Base-by-base conservation (phyloP, 2,797 vertebrate genomes). In the Spondyliosoma cantharus region DNA sequence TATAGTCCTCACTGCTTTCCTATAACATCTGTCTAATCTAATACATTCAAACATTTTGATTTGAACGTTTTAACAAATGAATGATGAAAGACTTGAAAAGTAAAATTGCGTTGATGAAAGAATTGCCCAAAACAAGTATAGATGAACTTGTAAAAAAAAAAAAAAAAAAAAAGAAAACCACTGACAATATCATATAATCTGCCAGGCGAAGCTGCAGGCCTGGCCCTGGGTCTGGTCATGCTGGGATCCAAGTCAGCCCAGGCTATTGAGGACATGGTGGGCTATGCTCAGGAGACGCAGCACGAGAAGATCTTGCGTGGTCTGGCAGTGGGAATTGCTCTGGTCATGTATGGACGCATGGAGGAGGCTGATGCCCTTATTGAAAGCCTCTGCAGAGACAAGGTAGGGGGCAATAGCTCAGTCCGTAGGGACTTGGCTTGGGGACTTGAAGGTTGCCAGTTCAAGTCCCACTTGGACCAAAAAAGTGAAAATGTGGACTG, bases 181-280 rank as follows among this genome's bases (percentile, higher is more conserved):
- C 56, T 81, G 16, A 57, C 42, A 8, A 29, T 16, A 20, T 54
- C 14, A 20, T 86, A 19, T 77, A 2, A 75, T 49, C 24, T 85
- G 45, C 4, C 83, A 99, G 98, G 98, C 86, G 98, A 99, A 89
- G 98, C 98, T 69, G 97, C 98, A 17, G 98, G 98, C 27, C 87
- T 99, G 82, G 97, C 98, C 17, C 91, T 99, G 70, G 98, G 98
- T 17, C 93, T 99, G 61, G 98, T 99, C 80, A 99, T 99, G 98
- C 70, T 99, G 86, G 98, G 98, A 75, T 99, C 98, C 50, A 99
- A 99, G 93, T 99, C 98, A 0, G 98, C 98, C 56, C 98, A 99
- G 91, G 98, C 98, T 22, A 99, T 99, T 27, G 98, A 99, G 88
- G 98, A 99, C 91, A 99, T 99, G 98, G 98, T 99, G 6, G 97